phyloP scores from a whole-genome alignment of 2,888 invertebrate genomes.

The Calliphora vomitoria region DNA sequence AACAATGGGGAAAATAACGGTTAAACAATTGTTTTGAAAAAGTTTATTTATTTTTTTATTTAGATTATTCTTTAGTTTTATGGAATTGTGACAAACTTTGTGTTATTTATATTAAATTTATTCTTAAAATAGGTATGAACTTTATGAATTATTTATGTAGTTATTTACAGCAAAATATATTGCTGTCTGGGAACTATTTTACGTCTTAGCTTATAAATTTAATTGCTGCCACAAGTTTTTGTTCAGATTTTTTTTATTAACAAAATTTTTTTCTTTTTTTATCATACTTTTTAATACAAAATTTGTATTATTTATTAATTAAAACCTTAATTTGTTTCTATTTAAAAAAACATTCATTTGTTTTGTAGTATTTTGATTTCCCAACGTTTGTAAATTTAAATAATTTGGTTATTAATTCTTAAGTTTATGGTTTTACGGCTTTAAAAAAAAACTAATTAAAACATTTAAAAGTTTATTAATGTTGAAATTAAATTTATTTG shows the following conservation, averaged over 20 bases:
- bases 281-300: not conserved
- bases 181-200: not conserved
- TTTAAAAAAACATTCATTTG: not conserved
- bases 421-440: no score
- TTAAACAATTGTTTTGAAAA: not conserved
- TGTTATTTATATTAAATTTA: not conserved
- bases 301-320: not conserved
- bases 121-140: not conserved
- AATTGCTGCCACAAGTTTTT: no score
- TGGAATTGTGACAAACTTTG: not conserved
- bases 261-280: not conserved
- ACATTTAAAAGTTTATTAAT: not conserved
- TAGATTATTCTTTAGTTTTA: not conserved
- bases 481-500: not conserved
- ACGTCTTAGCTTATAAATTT: no score
- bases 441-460: not conserved
- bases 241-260: no score
- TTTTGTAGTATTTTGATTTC: not conserved
- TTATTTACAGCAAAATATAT: not conserved
- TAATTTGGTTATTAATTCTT: not conserved
- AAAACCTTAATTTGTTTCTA: not conserved
- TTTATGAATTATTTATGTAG: constrained; percentile 20
- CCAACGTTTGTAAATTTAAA: not conserved
- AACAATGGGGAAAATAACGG: not conserved
- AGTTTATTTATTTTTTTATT: no score